Base-by-base conservation (phyloP, 2,797 vertebrate species). In the Onychomys arenicola region DNA sequence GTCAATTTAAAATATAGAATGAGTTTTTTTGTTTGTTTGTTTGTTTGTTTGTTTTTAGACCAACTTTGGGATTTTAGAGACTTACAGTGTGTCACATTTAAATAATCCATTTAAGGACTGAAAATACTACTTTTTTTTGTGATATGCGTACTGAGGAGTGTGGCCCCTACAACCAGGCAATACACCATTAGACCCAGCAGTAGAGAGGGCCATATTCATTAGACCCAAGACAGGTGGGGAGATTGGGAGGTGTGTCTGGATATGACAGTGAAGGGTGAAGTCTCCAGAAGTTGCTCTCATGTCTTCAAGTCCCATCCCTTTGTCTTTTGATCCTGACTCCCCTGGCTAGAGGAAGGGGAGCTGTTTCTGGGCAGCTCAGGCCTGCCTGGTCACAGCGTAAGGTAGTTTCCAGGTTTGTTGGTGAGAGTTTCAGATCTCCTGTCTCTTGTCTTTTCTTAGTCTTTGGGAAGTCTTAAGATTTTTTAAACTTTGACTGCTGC, bases 1-100 rank as follows among this genome's bases (percentile, higher is more conserved):
- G 1, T 89, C 65, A 88, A 16, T 93, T 95, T 87, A 88, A 96
- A 90, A 83, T 57, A 23, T 59, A 61, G 63, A 86, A 34, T 84
- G 63, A 29, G 40, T 19, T 46, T 19, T 46, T 65, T 32, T n/a
- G 34, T 34, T 78, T 52, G n/a, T n/a, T n/a, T n/a, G n/a, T n/a
- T n/a, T n/a, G n/a, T n/a, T 82, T 82, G 6, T 77, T 49, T n/a
- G n/a, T n/a, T 71, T 77, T 91, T 61, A 29, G 32, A 75, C 12
- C 46, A 77, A 46, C 37, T 7, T 86, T 55, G 43, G 52, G 27
- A 77, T 92, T 87, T 93, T 87, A 65, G 89, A 87, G 57, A 77
- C 55, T 82, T 93, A 69, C 17, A 69, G 1, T 67, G 21, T 87
- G 34, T 46, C 71, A 91, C 32, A 83, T 95, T 96, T 95, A 83